Base-by-base conservation (phyloP, 2,888 invertebrate species). In the Lomographa bimaculata region DNA sequence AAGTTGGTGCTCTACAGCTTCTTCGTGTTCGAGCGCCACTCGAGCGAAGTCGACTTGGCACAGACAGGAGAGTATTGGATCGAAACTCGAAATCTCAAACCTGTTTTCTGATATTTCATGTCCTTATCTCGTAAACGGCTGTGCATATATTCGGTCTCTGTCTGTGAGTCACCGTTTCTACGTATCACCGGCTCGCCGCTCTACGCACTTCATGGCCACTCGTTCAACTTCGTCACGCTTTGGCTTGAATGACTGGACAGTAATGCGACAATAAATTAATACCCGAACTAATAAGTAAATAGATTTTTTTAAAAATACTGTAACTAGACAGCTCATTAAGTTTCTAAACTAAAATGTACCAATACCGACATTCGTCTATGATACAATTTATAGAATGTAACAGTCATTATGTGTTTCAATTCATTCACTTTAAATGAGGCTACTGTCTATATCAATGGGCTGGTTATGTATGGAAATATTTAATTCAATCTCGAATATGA, bases 201-300 rank as follows among this genome's bases (percentile, higher is more conserved):
- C 83, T 81, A 83, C 86, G 81, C 85, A 85, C 82, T 81, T 86
- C 87, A 87, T 80, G 87, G 87, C 80, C 87, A 85, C 84, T 82
- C 82, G 83, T 74, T 75, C 81, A 72, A 77, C 80, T 79, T 75
- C 79, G 87, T 86, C 87, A 87, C 85, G 87, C 77, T 81, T 82
- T 79, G 76, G 66, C 73, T 77, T 78, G 79, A 79, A 73, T 79
- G 72, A 81, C 77, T 82, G 71, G 69, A 64, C 75, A 64, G 71
- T 80, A 77, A 79, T 79, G 76, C 73, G 86, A 83, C 83, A 82
- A 75, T 81, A 79, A 75, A 79, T 80, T 83, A 78, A 80, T 77
- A 76, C 74, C 70, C 66, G 69, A 77, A 73, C 68, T 74, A 81
- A 75, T 77, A 78, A 77, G 64, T 74, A 67, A 74, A 81, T 75